These are phyloP conservation scores for Sylvia borin DNA, from an alignment of 2,797 vertebrate species.

Conservation along the genomic window DNA sequence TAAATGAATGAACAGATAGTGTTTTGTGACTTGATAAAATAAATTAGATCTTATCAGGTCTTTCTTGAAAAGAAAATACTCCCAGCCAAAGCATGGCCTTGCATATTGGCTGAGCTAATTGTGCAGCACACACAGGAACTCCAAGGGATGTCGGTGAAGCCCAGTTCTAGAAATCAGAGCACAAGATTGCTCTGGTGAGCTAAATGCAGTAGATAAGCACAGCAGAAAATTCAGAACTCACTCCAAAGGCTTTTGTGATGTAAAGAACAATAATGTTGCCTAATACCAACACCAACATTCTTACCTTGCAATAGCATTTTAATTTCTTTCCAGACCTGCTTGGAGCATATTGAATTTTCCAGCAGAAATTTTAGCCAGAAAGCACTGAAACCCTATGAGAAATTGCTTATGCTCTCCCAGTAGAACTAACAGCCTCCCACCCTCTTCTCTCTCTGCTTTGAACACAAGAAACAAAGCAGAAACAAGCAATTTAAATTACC, in stretches of 20 bases:
- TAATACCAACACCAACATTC: not conserved
- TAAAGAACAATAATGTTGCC: not conserved
- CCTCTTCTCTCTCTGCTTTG: not conserved
- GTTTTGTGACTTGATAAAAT: not conserved
- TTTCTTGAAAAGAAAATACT: not conserved
- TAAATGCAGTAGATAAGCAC: not conserved
- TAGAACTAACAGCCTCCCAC: not conserved
- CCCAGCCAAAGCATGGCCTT: not conserved
- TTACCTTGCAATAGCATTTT: not conserved
- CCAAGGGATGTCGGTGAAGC: not conserved
- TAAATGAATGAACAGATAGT: not conserved
- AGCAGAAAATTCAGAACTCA: not conserved
- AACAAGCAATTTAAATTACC: not conserved
- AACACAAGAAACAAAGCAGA: not conserved
- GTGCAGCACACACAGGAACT: not conserved
- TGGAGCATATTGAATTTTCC: not conserved
- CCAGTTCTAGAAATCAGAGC: slow-evolving; percentile 11
- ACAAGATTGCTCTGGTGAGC: not conserved
- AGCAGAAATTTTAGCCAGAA: not conserved
- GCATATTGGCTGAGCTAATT: not conserved
- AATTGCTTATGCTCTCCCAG: not conserved
- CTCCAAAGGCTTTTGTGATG: not conserved
- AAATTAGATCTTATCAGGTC: not conserved
- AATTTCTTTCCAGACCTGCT: not conserved
- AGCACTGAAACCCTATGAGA: not conserved